Percentiles rank a stretch among this genome's conserved stretches.
Evolutionary conservation across 2,888 invertebrate genomes (phyloP).

Genomic region (Hyles lineata): DNA sequence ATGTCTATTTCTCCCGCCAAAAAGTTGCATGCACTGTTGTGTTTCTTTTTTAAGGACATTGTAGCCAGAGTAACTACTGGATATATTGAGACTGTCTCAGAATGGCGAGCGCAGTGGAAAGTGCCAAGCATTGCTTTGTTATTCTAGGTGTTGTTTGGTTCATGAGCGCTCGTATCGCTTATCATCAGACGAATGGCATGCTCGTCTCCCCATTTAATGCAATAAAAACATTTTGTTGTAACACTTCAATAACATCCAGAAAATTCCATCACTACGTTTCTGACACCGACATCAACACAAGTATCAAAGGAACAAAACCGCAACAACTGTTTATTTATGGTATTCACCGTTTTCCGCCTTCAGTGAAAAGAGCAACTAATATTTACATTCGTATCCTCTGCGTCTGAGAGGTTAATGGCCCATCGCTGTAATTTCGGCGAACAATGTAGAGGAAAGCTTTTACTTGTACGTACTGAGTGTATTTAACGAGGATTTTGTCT

Average conservation of each 20-base stretch:
- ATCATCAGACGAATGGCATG: no score
- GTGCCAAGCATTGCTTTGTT: no score
- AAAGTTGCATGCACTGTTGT: no score
- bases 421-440: slow-evolving; percentile 9
- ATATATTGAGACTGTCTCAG: no score
- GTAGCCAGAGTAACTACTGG: no score
- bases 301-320: neutral
- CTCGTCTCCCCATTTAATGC: neutral
- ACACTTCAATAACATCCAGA: no score
- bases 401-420: slow-evolving; percentile 21
- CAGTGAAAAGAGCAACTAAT: neutral
- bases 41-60: no score
- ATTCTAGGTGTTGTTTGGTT: no score
- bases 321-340: neutral
- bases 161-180: no score
- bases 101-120: no score
- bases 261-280: neutral
- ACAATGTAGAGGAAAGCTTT: slow-evolving; percentile 21
- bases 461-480: neutral
- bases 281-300: neutral
- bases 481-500: neutral
- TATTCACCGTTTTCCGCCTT: slow-evolving; percentile 14
- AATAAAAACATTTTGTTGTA: no score
- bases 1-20: no score
- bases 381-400: slow-evolving; percentile 9